Percentiles rank a stretch among this genome's conserved stretches.
These are phyloP conservation scores for Heliocidaris tuberculata DNA, from an alignment of 35 echinoderm and acorn worm genomes.

Conservation along the genomic window DNA sequence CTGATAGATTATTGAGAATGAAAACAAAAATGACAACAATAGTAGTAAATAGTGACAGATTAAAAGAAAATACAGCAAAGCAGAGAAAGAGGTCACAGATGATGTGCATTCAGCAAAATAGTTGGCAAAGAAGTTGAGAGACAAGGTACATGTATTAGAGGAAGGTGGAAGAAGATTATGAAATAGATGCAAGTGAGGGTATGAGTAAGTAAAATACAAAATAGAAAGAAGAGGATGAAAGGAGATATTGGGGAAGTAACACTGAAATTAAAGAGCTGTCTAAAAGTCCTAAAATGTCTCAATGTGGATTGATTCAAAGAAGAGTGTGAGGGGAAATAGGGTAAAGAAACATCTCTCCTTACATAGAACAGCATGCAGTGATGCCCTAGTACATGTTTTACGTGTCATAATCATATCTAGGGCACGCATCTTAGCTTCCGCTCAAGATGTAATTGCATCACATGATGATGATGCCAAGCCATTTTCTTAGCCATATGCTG, in stretches of 20 bases:
- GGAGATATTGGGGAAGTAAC: not conserved
- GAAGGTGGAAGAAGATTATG: not conserved
- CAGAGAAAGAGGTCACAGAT: too few species aligned
- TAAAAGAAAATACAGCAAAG: too few species aligned
- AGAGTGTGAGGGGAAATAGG: not conserved
- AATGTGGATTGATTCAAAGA: not conserved
- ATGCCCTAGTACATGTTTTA: not conserved
- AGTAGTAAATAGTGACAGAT: too few species aligned
- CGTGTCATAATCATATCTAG: not conserved
- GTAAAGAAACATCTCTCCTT: not conserved
- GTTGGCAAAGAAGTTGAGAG: not conserved
- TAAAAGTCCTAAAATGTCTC: not conserved
- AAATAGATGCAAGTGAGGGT: not conserved
- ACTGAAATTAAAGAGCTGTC: not conserved
- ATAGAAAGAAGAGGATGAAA: too few species aligned
- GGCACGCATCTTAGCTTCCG: not conserved
- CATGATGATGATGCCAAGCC: not conserved
- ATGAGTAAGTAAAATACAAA: too few species aligned
- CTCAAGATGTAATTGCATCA: slow-evolving; percentile 1
- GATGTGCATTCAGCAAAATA: too few species aligned
- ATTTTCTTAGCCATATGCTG: not conserved
- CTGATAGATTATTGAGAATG: too few species aligned
- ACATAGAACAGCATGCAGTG: not conserved
- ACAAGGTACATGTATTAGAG: not conserved
- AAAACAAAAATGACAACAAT: too few species aligned